Percentiles rank a stretch among this genome's conserved stretches.
Evolutionary conservation across 1,140 invertebrate genomes (phyloP).

Genomic region (Nautilus pompilius): DNA sequence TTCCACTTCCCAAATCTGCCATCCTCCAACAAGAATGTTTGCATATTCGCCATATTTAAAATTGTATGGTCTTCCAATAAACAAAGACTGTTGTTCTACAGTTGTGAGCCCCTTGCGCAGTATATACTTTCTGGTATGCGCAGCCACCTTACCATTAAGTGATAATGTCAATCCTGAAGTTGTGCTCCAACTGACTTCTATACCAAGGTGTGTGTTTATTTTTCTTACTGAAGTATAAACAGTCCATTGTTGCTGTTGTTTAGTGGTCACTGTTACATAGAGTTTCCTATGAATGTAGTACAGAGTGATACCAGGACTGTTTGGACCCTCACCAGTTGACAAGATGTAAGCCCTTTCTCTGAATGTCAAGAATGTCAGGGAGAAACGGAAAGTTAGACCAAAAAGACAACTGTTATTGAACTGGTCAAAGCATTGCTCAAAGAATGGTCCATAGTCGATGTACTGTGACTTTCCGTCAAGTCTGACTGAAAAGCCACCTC

Average conservation of each 20-base stretch:
- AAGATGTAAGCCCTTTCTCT: slow-evolving; percentile 29
- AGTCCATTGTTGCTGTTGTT: slow-evolving; percentile 19
- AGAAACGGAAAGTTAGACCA: slow-evolving; percentile 35
- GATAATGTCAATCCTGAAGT: slow-evolving; percentile 11
- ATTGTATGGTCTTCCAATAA: slow-evolving; percentile 7
- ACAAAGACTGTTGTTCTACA: neutral
- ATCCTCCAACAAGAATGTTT: slow-evolving; percentile 17
- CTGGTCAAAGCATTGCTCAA: slow-evolving; percentile 10
- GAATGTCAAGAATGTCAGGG: slow-evolving; percentile 21
- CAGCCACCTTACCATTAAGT: slow-evolving; percentile 11
- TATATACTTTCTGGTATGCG: slow-evolving; percentile 2
- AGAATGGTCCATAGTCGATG: slow-evolving; percentile 9
- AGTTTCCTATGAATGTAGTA: slow-evolving; percentile 27
- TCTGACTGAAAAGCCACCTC: slow-evolving; percentile 24
- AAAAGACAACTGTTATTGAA: slow-evolving; percentile 17
- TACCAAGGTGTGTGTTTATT: neutral
- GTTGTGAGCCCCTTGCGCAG: neutral
- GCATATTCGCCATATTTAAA: neutral
- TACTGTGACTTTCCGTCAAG: slow-evolving; percentile 26
- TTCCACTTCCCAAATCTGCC: slow-evolving; percentile 5
- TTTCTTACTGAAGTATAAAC: slow-evolving; percentile 8
- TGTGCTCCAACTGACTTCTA: neutral
- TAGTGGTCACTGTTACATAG: slow-evolving; percentile 18
- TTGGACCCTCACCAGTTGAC: slow-evolving; percentile 26
- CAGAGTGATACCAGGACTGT: slow-evolving; percentile 23